phyloP scores from a whole-genome alignment of 2,113 vertebrate genomes.

The Periophthalmodon schlosseri region DNA sequence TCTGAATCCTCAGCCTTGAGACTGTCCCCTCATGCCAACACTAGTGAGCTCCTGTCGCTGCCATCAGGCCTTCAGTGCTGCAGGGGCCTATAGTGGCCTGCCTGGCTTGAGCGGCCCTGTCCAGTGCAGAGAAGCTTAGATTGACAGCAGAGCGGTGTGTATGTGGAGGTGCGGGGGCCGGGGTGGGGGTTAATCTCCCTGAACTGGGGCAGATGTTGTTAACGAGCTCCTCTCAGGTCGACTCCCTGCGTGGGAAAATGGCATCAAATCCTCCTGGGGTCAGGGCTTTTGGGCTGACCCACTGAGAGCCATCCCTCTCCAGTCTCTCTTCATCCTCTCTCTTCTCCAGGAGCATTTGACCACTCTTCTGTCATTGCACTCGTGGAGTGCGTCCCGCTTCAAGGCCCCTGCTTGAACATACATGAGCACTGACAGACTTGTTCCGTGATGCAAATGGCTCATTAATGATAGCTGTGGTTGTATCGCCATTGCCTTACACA shows the following conservation, averaged over 20 bases:
- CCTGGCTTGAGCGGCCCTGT: conserved; percentile 53
- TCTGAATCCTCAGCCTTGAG: conserved; percentile 45
- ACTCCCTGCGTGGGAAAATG: conserved; percentile 82
- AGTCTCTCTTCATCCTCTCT: conserved; percentile 46
- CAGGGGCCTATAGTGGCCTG: conserved; percentile 45
- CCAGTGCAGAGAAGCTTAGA: conserved; percentile 61
- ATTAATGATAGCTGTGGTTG: conserved; percentile 69
- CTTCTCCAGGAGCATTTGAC: conserved; percentile 54
- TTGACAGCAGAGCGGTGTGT: conserved; percentile 67
- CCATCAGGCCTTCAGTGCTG: conserved; percentile 31
- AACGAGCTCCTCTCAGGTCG: conserved; percentile 81
- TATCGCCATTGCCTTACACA: conserved; percentile 63
- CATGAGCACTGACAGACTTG: conserved; percentile 42
- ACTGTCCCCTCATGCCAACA: conserved; percentile 14
- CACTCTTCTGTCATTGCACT: conserved; percentile 9
- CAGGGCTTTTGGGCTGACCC: conserved; percentile 78
- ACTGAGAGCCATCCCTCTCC: conserved; percentile 74
- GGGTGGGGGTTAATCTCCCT: conserved; percentile 77
- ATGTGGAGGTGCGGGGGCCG: conserved; percentile 62
- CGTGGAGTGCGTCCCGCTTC: conserved; percentile 22
- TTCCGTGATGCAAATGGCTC: conserved; percentile 63
- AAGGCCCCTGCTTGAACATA: conserved; percentile 34
- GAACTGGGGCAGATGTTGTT: conserved; percentile 84
- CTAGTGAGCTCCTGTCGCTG: conserved; percentile 55
- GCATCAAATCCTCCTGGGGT: conserved; percentile 82